Evolutionary conservation across 2,113 vertebrate species (phyloP), one percentile per base, ranked within the genome.

Genomic region (Aldabrachelys gigantea): DNA sequence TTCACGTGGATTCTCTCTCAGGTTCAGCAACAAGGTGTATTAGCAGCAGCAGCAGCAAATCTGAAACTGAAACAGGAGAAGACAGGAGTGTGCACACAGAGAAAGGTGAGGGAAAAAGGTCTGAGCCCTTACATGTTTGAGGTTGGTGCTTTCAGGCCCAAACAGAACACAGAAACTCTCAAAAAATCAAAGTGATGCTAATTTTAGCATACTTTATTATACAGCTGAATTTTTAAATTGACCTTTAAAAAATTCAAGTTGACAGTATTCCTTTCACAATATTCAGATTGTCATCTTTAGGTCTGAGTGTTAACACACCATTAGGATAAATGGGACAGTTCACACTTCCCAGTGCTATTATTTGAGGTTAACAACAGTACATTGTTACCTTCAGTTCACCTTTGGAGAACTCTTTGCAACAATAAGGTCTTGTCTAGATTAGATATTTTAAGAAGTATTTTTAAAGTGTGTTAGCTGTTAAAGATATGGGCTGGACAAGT

Each of bases 371-470:
- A 21, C 35, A 69, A n/a, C 65, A 69, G 17, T 31, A 65, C 10
- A 25, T 1, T 11, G 9, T 52, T 4, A 22, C 0, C 41, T 1
- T 31, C 90, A 90, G 35, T 1, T 89, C 8, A 49, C 79, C 25
- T 38, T 50, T n/a, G 16, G 31, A 72, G 12, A 83, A 76, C 19
- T 52, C 57, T n/a, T 59, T 57, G 10, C 41, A 44, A 72, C 17
- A 14, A 41, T 25, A 27, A 76, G 38, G 25, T 76, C 41, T 47
- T 76, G 38, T 22, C 41, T 44, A 44, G 24, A 76, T 41, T 38
- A 76, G 22, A 47, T 44, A 72, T 72, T 35, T 69, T n/a, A 1
- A 4, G 27, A 16, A 6, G 38, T 87, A 56, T 88, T 25, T 52
- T 0, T 21, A 44, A 89, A 72, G 22, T 38, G 50, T 41, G 78